These are phyloP conservation scores for Ceyx erithaca DNA, from an alignment of 2,797 vertebrate species.

Conservation along the genomic window DNA sequence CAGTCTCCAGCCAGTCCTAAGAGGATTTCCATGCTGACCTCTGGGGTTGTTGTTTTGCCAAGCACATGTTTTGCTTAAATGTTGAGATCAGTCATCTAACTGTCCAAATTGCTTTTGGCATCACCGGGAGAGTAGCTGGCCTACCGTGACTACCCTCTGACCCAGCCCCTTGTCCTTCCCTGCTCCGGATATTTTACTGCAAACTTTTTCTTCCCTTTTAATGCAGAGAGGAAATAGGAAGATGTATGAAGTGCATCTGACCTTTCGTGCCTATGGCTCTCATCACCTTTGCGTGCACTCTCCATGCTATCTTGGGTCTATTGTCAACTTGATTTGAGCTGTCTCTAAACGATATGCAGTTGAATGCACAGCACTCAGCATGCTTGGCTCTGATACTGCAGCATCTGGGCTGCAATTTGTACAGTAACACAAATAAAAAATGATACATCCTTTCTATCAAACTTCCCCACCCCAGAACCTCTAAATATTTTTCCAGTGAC, in stretches of 20 bases:
- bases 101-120: slow-evolving; percentile 39
- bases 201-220: not conserved
- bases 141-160: not conserved
- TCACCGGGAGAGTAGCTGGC: not conserved
- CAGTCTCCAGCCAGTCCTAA: not conserved
- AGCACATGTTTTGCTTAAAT: slow-evolving; percentile 8
- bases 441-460: slow-evolving; percentile 23
- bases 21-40: not conserved
- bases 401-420: slow-evolving; percentile 36
- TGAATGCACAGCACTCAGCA: not conserved
- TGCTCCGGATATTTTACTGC: not conserved
- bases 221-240: not conserved
- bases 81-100: not conserved
- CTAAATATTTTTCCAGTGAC: slow-evolving; percentile 36
- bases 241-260: slow-evolving; percentile 15
- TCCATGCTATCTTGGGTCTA: not conserved
- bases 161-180: not conserved
- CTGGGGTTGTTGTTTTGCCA: not conserved
- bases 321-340: not conserved
- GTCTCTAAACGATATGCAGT: not conserved
- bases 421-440: slow-evolving; percentile 17
- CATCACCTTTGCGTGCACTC: not conserved
- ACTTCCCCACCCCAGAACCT: not conserved
- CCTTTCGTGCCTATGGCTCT: not conserved
- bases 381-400: accelerated